Base-by-base conservation (phyloP, 1,140 invertebrate genomes). In the Laupala kohalensis region DNA sequence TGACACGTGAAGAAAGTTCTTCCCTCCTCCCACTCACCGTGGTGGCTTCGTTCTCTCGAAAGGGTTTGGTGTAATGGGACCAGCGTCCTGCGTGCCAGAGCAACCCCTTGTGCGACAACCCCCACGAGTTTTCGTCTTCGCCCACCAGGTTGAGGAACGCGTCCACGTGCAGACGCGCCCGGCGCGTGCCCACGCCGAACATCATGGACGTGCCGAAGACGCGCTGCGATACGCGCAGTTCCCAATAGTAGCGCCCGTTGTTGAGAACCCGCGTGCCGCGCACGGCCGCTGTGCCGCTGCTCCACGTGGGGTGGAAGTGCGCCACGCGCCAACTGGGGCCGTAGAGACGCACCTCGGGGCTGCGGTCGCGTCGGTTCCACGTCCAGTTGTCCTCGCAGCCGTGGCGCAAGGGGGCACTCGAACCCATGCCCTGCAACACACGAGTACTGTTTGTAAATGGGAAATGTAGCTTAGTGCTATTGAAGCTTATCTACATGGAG, bases 131-230 rank as follows among this genome's bases (percentile, higher is more conserved):
- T 63, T 84, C 80, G 76, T 92, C 88, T 78, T 90, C 87, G 9
- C 90, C 90, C 5, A 92, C 78, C 74, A 92, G 78, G 77, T 91
- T 90, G 15, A 86, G 83, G 78, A 91, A 92, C 15, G 84, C 81
- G 75, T 88, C 85, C 0, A 84, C 84, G 74, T 90, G 88, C 0
- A 91, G 80, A 0, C 87, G 78, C 12, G 87, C 86, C 12, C 82
- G 79, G 67, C 80, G 81, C 2, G 90, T 91, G 3, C 86, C 88
- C 6, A 92, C 83, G 28, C 90, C 90, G 74, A 91, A 89, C 90
- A 91, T 91, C 81, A 92, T 90, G 72, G 88, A 89, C 0, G 90
- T 92, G 27, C 90, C 90, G 75, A 90, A 91, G 26, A 91, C 83
- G 30, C 89, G 79, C 74, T 88, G 85, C 0, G 86, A 86, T 0